Evolutionary conservation across 2,888 invertebrate genomes (phyloP), one percentile per base, ranked within the genome.

Genomic region (Tyria jacobaeae): DNA sequence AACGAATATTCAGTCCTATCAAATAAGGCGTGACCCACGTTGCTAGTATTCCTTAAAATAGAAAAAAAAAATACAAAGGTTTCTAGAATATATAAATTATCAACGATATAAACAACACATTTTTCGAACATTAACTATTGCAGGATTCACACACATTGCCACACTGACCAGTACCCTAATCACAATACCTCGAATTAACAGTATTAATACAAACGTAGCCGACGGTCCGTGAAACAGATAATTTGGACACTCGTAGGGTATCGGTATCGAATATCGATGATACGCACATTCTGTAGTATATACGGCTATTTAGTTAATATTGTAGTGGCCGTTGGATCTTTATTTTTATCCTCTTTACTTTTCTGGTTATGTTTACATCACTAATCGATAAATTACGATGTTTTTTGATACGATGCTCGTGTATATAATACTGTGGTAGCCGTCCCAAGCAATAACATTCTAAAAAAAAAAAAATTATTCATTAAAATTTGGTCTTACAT

Each of bases 211-310:
- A 70, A 77, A 66, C 65, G 72, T 63, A 61, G 56, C 59, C 69
- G 78, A 69, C 73, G 77, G 61, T 70, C 71, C 79, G 73, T 72
- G 67, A 79, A 74, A 72, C 54, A 60, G 70, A 74, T 82, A 81
- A 82, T 82, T 80, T 75, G 72, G 57, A 64, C 78, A 73, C 66
- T 81, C 68, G 64, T 79, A 68, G 25, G 78, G 82, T 64, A 80
- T 83, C 83, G 54, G 73, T 70, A 73, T 79, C 76, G 62, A 56
- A 60, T 80, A 57, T 35, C 53, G 34, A 27, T 21, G 21, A 41
- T n/a, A 9, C 35, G 39, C 27, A 39, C n/a, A 37, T 10, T 44
- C 37, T 57, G 17, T 44, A 21, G 24, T 24, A 31, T 15, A 39
- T 39, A 31, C 9, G 27, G 25, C 10, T 17, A 31, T 44, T 41